These are phyloP conservation scores for Hirudinaria manillensis DNA, from an alignment of 2,888 invertebrate genomes.

Conservation along the genomic window DNA sequence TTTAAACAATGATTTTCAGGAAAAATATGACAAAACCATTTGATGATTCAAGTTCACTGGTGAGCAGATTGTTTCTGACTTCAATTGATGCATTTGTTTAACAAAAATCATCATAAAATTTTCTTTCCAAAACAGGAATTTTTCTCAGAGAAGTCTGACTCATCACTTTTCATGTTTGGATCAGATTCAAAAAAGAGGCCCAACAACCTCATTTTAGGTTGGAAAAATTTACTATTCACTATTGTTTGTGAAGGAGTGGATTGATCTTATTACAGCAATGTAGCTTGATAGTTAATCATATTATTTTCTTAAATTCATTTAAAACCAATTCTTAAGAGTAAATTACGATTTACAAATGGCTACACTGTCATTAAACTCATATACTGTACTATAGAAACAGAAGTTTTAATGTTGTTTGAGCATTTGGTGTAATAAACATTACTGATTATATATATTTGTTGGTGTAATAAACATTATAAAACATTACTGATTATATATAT, in stretches of 20 bases:
- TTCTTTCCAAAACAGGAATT: constrained; percentile 48
- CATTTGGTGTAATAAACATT: no score
- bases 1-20: constrained; percentile 46
- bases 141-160: constrained; percentile 71
- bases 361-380: no score
- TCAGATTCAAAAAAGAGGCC: constrained; percentile 91
- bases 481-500: no score
- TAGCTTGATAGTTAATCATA: neutral
- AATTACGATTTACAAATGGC: no score
- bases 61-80: constrained; percentile 40
- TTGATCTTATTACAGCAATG: neutral
- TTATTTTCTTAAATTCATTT: neutral
- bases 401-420: no score
- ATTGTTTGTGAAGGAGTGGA: neutral
- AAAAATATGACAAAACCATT: constrained; percentile 88
- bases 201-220: constrained; percentile 78
- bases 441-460: no score
- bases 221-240: constrained; percentile 31
- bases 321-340: no score
- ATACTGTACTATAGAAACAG: no score
- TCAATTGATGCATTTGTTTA: neutral
- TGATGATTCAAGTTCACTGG: constrained; percentile 75
- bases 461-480: no score
- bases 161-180: constrained; percentile 81
- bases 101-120: constrained; percentile 9